These are phyloP conservation scores for Oligia latruncula DNA, from an alignment of 2,888 invertebrate genomes.

Conservation along the genomic window DNA sequence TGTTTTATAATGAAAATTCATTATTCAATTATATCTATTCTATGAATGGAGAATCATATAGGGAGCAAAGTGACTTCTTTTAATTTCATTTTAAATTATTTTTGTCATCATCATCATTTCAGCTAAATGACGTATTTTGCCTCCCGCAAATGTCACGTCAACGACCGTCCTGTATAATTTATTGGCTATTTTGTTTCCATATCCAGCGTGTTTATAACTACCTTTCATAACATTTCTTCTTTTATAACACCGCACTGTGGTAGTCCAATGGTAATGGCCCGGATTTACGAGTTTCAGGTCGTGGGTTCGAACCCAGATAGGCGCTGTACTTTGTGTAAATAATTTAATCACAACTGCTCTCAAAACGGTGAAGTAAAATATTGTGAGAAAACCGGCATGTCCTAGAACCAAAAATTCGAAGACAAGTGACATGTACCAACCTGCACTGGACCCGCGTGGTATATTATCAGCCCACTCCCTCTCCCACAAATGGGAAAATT, in stretches of 20 bases:
- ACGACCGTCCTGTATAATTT: not conserved
- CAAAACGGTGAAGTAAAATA: not conserved
- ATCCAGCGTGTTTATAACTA: not conserved
- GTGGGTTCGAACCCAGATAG: no score
- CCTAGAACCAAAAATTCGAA: not conserved
- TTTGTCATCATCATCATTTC: not conserved
- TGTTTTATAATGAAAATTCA: no score
- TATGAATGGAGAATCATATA: not conserved
- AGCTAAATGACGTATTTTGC: not conserved
- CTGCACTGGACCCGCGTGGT: not conserved
- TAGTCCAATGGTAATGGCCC: no score
- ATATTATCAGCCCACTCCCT: not conserved
- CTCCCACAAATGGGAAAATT: not conserved
- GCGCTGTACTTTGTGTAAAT: no score
- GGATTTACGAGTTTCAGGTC: no score
- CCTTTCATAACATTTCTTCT: not conserved
- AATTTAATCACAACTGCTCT: no score
- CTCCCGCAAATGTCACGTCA: not conserved
- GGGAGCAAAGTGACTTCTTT: not conserved
- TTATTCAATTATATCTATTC: not conserved
- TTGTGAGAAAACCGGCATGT: not conserved
- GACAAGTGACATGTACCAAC: not conserved
- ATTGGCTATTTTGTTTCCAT: not conserved
- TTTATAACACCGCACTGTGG: no score
- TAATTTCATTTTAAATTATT: not conserved